Evolutionary conservation across 2,113 vertebrate species (phyloP).

Genomic region (Pimephales promelas): DNA sequence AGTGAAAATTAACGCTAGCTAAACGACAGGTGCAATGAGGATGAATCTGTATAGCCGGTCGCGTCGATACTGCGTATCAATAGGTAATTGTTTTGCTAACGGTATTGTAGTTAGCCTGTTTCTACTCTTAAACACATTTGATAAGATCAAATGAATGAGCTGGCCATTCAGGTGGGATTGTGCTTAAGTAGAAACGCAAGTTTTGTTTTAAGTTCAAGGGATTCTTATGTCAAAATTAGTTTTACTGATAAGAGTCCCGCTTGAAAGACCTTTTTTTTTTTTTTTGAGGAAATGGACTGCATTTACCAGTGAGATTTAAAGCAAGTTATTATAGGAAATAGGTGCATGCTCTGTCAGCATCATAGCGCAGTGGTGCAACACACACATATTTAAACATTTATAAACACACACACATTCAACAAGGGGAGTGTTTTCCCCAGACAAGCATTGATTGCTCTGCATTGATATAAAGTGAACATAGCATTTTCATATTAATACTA

Average conservation of each 20-base stretch:
- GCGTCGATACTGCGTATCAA: slow-evolving; percentile 28
- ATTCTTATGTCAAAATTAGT: slow-evolving; percentile 17
- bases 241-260: background rate
- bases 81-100: slow-evolving; percentile 37
- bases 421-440: slow-evolving; percentile 43
- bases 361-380: slow-evolving; percentile 31
- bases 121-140: slow-evolving; percentile 24
- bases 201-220: background rate
- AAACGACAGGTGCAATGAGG: slow-evolving; percentile 36
- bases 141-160: slow-evolving; percentile 37
- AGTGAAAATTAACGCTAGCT: slow-evolving; percentile 6
- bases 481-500: slow-evolving; percentile 61
- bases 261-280: background rate
- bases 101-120: slow-evolving; percentile 35
- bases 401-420: background rate
- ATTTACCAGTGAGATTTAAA: slow-evolving; percentile 25
- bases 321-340: background rate
- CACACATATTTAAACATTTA: background rate
- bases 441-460: slow-evolving; percentile 52
- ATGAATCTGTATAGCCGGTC: slow-evolving; percentile 28
- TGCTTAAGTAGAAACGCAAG: background rate
- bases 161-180: background rate
- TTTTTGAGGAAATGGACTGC: no score
- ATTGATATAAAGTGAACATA: slow-evolving; percentile 56
- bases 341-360: slow-evolving; percentile 27